Conservation (phyloP, 2,113 vertebrate species). For the Anoura caudifer region DNA sequence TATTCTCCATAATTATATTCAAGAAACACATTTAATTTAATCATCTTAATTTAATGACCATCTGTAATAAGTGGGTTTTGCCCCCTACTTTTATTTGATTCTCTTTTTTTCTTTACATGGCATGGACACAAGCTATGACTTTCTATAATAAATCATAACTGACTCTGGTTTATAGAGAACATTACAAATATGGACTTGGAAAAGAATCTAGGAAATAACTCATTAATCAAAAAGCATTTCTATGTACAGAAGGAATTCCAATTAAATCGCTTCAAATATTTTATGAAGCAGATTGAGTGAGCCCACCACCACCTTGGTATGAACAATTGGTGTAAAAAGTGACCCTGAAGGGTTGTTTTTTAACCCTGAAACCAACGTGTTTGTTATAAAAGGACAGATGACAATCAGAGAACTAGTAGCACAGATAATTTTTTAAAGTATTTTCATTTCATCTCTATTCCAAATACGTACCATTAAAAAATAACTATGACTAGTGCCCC, state of each 20-base stretch:
- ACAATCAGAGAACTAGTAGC: neutral
- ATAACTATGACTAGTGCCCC: neutral
- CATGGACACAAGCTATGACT: neutral
- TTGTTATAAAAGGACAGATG: neutral
- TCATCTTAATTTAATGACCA: neutral
- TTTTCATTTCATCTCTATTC: neutral
- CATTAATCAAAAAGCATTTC: neutral
- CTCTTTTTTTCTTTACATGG: neutral
- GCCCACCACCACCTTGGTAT: neutral
- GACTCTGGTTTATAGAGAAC: neutral
- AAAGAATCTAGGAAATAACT: neutral
- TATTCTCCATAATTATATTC: neutral
- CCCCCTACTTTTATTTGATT: neutral
- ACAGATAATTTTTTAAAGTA: neutral
- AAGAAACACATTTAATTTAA: neutral
- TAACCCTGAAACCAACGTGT: neutral
- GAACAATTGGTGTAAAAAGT: neutral
- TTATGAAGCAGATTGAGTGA: neutral
- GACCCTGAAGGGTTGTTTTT: neutral
- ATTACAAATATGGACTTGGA: neutral
- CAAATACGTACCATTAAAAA: neutral
- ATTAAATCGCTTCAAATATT: neutral
- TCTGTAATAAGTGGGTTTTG: neutral
- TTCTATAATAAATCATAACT: constrained; percentile 11
- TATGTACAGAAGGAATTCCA: neutral